Base-by-base conservation (phyloP, 1,140 invertebrate species). In the Dreissena rostriformis region DNA sequence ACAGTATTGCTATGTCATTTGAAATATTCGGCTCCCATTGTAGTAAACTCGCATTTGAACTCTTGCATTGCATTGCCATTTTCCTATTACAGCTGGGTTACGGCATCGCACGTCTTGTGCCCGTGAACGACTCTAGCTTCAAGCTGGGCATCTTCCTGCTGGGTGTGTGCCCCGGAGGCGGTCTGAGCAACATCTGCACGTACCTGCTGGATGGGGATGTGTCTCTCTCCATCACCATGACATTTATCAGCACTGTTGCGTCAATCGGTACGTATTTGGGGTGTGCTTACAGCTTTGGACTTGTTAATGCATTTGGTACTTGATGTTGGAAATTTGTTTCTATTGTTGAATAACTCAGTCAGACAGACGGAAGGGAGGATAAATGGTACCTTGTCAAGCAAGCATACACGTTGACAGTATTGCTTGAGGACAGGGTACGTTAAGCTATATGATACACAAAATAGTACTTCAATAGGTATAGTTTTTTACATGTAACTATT, bases 151-250 rank as follows among this genome's bases (percentile, higher is more conserved):
- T 94, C 19, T 94, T 94, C 74, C 90, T 92, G 4, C 89, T 92
- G 12, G 93, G 93, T 0, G 91, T 91, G 57, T 92, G 91, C 39
- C 94, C 94, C 12, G 94, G 94, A 0, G 94, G 94, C 14, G 92
- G 91, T n/a, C 86, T 86, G 74, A 93, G 92, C 82, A 94, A 94
- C 85, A 93, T 94, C 65, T 95, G 93, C 92, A 93, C 93, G 2
- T 87, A 93, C n/a, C 87, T 95, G 49, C 91, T 94, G 28, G 87
- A 91, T 67, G 94, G 94, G 7, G 94, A 94, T 86, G 88, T 95
- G 26, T 91, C 93, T 57, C 87, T 94, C 28, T 93, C 92, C 53
- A 86, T 94, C 29, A 91, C 91, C 15, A 94, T 94, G 93, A 94
- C 93, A 19, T 82, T 89, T 53, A 79, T 91, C 53, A 88, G 86